phyloP scores from a whole-genome alignment of 2,113 vertebrate genomes.

The Coracopsis vasa region DNA sequence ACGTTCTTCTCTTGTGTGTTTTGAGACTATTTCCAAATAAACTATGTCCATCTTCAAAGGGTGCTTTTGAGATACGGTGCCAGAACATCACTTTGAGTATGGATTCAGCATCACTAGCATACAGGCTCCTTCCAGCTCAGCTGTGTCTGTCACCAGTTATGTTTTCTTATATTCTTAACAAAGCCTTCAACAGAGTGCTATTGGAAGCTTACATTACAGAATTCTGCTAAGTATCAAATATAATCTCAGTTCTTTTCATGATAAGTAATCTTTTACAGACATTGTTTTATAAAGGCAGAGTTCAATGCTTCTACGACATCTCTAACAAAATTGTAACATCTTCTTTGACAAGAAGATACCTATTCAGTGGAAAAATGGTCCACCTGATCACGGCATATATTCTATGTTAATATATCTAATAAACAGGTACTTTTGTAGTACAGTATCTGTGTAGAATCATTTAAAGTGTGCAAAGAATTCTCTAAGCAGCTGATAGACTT shows the following conservation, averaged over 20 bases:
- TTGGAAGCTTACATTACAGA: neutral
- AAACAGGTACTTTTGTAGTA: neutral
- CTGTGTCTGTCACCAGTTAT: neutral
- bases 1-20: neutral
- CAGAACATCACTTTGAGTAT: neutral
- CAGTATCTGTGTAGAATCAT: neutral
- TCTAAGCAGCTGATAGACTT: neutral
- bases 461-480: neutral
- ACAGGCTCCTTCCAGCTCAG: neutral
- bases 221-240: neutral
- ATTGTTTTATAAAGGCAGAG: neutral
- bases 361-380: neutral
- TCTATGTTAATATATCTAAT: neutral
- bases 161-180: neutral
- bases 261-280: neutral
- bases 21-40: neutral
- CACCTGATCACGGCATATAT: accelerated
- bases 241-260: neutral
- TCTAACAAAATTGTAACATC: neutral
- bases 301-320: neutral
- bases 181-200: neutral
- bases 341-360: neutral
- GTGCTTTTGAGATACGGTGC: neutral
- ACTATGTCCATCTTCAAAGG: neutral
- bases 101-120: neutral